These are phyloP conservation scores for Lepus americanus DNA, from an alignment of 2,113 vertebrate species.

Conservation along the genomic window DNA sequence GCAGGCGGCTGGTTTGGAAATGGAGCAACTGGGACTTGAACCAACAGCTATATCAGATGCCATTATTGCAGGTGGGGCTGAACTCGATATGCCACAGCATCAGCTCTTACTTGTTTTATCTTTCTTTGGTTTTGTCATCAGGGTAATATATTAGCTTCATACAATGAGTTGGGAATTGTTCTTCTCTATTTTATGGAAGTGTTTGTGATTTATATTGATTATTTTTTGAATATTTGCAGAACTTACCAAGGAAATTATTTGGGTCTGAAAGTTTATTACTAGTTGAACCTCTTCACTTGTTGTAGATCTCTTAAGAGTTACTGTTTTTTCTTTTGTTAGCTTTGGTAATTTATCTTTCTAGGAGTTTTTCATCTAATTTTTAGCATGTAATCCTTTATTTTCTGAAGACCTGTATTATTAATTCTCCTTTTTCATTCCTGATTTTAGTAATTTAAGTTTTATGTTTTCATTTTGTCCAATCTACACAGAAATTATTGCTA, in stretches of 20 bases:
- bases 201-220: background rate
- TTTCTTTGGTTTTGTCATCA: slow-evolving; percentile 4
- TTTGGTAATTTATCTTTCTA: slow-evolving; percentile 23
- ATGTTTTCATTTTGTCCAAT: background rate
- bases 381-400: background rate
- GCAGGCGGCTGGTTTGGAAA: no score
- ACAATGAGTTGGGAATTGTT: background rate
- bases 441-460: slow-evolving; percentile 37
- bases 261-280: background rate
- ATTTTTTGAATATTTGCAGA: background rate
- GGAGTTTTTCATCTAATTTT: background rate
- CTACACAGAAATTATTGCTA: background rate
- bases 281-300: background rate
- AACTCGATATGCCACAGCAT: no score
- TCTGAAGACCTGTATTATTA: background rate
- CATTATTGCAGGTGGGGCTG: no score
- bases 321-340: background rate
- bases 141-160: background rate
- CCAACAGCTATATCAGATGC: no score
- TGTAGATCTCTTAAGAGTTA: background rate
- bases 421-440: background rate
- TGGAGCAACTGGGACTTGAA: no score
- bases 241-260: background rate
- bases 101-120: background rate
- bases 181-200: background rate